phyloP scores from a whole-genome alignment of 92 coral and sea anemone genomes.

The Epizoanthus stellaris region DNA sequence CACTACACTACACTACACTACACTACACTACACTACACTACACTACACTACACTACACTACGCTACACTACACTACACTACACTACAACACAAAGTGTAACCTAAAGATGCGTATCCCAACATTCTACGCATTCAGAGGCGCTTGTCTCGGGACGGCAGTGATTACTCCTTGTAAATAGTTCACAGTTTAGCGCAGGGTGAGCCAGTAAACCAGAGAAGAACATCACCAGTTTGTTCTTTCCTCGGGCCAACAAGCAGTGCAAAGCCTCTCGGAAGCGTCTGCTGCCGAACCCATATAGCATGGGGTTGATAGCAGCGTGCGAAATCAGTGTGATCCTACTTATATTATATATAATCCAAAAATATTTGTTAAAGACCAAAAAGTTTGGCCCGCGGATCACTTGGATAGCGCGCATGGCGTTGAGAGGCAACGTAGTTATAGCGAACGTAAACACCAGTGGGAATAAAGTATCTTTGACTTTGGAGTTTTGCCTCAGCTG shows the following conservation, averaged over 20 bases:
- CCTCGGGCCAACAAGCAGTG: not conserved
- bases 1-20: too few species aligned
- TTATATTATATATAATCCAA: not conserved
- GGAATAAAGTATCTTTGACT: conserved; percentile 19
- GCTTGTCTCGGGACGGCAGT: not conserved
- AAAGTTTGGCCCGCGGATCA: not conserved
- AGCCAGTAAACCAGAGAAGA: not conserved
- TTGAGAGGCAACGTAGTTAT: conserved; percentile 31
- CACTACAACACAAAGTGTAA: too few species aligned
- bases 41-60: too few species aligned
- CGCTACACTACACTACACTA: too few species aligned
- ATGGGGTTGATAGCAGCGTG: conserved; percentile 40
- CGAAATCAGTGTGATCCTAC: conserved; percentile 29
- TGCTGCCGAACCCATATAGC: conserved; percentile 15
- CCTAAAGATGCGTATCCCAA: conserved; percentile 31
- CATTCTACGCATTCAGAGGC: not conserved
- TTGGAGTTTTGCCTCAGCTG: conserved; percentile 24
- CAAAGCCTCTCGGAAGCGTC: conserved; percentile 32
- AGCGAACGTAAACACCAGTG: conserved; percentile 10
- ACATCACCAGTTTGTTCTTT: not conserved
- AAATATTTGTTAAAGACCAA: conserved; percentile 7
- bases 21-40: too few species aligned
- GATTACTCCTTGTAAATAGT: conserved; percentile 2
- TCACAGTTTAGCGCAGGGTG: not conserved
- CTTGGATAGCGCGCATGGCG: conserved; percentile 9